Percentiles rank a stretch among this genome's conserved stretches.
Conservation (phyloP, 2,797 vertebrate species). For the Anisognathus igniventris region DNA sequence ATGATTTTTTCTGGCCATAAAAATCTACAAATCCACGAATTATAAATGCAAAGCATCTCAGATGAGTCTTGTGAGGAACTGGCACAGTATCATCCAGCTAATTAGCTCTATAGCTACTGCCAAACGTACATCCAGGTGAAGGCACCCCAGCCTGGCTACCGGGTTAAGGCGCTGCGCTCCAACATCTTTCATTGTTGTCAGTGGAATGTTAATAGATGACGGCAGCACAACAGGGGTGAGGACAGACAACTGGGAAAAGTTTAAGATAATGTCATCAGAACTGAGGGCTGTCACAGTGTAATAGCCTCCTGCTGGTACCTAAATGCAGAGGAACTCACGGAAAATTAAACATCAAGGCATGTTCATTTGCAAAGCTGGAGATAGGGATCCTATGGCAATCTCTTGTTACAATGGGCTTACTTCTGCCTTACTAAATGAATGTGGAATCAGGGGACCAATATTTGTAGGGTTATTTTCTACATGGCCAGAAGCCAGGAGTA, state of each 20-base stretch:
- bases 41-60: neutral
- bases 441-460: neutral
- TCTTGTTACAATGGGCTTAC: slow-evolving; percentile 10
- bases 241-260: slow-evolving; percentile 55
- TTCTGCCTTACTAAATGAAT: slow-evolving; percentile 1
- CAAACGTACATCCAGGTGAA: neutral
- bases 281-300: slow-evolving; percentile 52
- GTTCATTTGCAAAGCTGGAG: slow-evolving; percentile 53
- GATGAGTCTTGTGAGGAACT: neutral
- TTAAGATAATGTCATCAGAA: slow-evolving; percentile 66
- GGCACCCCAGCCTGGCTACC: neutral
- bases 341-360: slow-evolving; percentile 68
- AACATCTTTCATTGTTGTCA: slow-evolving; percentile 58
- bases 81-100: neutral
- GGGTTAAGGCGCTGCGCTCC: neutral
- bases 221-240: slow-evolving; percentile 60
- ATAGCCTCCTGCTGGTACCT: slow-evolving; percentile 52
- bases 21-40: neutral
- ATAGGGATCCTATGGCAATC: neutral
- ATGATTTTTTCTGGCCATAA: slow-evolving; percentile 25
- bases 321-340: slow-evolving; percentile 54
- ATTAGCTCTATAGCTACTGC: neutral
- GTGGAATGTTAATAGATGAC: slow-evolving; percentile 59
- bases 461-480: neutral
- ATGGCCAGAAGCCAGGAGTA: neutral